These are phyloP conservation scores for Drosophila diplacantha DNA, from an alignment of 2,888 invertebrate genomes.

Conservation along the genomic window DNA sequence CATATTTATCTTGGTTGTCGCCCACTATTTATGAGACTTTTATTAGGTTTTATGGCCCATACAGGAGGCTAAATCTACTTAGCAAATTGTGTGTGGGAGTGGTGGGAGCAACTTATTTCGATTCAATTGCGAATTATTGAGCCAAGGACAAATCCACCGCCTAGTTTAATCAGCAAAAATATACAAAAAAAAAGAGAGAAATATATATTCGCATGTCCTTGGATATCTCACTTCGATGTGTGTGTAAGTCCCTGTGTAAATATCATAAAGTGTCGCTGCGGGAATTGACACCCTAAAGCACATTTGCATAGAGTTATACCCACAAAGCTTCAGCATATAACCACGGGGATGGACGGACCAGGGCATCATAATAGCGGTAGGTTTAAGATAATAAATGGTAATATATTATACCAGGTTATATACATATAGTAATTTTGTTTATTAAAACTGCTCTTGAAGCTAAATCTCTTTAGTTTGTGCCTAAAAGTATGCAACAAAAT, in stretches of 20 bases:
- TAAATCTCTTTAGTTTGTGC: background rate
- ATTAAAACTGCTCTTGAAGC: too few species aligned
- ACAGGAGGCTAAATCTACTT: conserved; percentile 16
- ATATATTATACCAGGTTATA: too few species aligned
- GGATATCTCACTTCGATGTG: background rate
- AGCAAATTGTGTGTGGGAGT: conserved; percentile 11
- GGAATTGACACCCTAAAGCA: conserved; percentile 44
- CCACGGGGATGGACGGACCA: conserved; percentile 2
- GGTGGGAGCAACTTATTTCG: conserved; percentile 4
- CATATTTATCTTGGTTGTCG: conserved; percentile 8
- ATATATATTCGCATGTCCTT: conserved; percentile 15
- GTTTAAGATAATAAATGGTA: too few species aligned
- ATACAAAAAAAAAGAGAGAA: conserved; percentile 23
- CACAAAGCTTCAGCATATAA: conserved; percentile 12
- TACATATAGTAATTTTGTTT: background rate
- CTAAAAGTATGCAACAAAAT: background rate
- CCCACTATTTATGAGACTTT: conserved; percentile 58
- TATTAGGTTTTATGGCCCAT: conserved; percentile 58
- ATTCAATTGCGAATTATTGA: conserved; percentile 22
- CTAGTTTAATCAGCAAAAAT: conserved; percentile 64
- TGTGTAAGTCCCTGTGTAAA: background rate
- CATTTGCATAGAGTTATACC: conserved; percentile 49
- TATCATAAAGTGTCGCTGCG: conserved; percentile 55
- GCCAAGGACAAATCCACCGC: conserved; percentile 42
- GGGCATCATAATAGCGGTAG: background rate